Evolutionary conservation across 1,140 invertebrate genomes (phyloP), one percentile per base, ranked within the genome.

Genomic region (Fopius arisanus): DNA sequence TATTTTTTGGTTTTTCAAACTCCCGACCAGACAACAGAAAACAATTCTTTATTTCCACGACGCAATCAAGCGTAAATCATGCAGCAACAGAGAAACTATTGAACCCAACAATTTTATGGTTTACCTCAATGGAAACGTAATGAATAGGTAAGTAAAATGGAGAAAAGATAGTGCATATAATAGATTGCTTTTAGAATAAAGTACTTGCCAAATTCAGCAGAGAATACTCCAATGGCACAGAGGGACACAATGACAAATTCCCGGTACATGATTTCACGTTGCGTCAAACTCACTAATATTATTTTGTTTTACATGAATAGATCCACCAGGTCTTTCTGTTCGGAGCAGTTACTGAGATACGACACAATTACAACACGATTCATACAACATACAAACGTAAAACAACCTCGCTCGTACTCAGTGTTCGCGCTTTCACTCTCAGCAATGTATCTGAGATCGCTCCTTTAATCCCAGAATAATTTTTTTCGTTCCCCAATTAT

Each of bases 351-450:
- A 48, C 43, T 48, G n/a, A 48, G 43, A n/a, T 5, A 41, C 40
- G 31, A 28, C 14, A 33, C 33, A 43, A 16, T 48, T 48, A n/a
- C n/a, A n/a, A n/a, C 33, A 21, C 16, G n/a, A n/a, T n/a, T n/a
- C 43, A 59, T 54, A 48, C 63, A 73, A 54, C 65, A 67, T 73
- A 40, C 29, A 48, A 67, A 67, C 40, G 67, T 54, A 33, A 48
- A 67, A 67, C 70, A 72, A 73, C 66, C 51, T 51, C 71, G 59
- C 37, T 37, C 41, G 43, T 63, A 23, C 37, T 62, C 59, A 70
- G 71, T 79, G 80, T 78, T 81, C 68, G 68, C 80, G 78, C 86
- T 87, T 87, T 87, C 86, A 87, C 85, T 84, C 83, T 83, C 81
- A 14, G 72, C 74, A 69, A 72, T 81, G 79, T 77, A 86, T 85